Evolutionary conservation across 2,888 invertebrate genomes (phyloP).

Genomic region (Synergus umbraculus): DNA sequence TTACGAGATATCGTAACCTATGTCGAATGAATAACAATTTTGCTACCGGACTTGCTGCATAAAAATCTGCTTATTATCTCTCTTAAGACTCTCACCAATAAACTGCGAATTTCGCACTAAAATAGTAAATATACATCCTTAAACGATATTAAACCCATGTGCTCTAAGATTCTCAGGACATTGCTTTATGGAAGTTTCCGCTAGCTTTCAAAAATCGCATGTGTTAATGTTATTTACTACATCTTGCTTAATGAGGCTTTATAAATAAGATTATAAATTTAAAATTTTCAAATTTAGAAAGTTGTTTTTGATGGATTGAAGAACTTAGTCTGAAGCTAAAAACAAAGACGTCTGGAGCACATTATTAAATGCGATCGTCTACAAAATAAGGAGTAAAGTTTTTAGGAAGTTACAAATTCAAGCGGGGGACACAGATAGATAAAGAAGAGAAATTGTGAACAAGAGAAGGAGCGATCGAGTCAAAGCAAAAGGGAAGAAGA

Average conservation of each 20-base stretch:
- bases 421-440: neutral
- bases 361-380: neutral
- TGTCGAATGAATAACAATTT: conserved; percentile 13
- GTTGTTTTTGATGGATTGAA: neutral
- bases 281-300: neutral
- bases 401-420: conserved; percentile 11
- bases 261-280: neutral
- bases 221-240: too few species aligned
- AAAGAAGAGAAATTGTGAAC: conserved; percentile 24
- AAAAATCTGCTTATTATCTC: neutral
- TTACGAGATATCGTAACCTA: conserved; percentile 20
- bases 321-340: neutral
- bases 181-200: too few species aligned
- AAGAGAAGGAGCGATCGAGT: conserved; percentile 31
- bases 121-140: too few species aligned
- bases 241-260: too few species aligned
- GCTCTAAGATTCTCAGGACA: too few species aligned
- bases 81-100: too few species aligned
- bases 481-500: conserved; percentile 26
- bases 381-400: neutral
- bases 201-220: too few species aligned
- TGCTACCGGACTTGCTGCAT: neutral
- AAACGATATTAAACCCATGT: too few species aligned
- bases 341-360: neutral
- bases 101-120: too few species aligned